Evolutionary conservation across 2,797 vertebrate species (phyloP).

Genomic region (Sarcoramphus papa): DNA sequence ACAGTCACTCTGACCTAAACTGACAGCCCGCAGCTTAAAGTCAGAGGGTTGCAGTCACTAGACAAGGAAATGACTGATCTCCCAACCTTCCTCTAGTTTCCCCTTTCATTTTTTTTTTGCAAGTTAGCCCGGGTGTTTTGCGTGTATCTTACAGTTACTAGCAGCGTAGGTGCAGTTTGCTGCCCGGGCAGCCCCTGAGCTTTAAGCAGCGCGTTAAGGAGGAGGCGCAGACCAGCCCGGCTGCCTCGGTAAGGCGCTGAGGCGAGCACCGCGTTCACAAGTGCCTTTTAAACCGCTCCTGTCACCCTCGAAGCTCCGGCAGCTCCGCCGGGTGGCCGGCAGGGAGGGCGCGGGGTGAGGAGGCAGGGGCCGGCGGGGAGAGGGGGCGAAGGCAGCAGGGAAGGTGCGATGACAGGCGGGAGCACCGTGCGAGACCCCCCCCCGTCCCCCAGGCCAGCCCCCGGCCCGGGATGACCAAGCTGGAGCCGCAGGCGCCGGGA

Average conservation of each 20-base stretch:
- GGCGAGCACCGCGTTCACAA: neutral
- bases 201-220: rapidly evolving
- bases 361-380: neutral
- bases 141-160: rapidly evolving
- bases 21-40: neutral
- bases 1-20: neutral
- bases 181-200: neutral
- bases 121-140: neutral
- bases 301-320: neutral
- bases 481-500: neutral
- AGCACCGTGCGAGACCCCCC: neutral
- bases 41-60: neutral
- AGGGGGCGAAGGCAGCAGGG: neutral
- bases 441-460: too few species aligned
- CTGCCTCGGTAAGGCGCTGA: neutral
- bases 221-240: neutral
- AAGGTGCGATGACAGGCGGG: too few species aligned
- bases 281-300: neutral
- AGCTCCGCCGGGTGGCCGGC: neutral
- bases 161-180: neutral
- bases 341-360: neutral
- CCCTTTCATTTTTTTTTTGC: neutral
- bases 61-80: neutral
- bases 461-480: neutral
- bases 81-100: neutral